A percentile compares a stretch with the other conserved stretches of the same genome.
Conservation (phyloP, 2,888 invertebrate species). For the Seladonia tumulorum region DNA sequence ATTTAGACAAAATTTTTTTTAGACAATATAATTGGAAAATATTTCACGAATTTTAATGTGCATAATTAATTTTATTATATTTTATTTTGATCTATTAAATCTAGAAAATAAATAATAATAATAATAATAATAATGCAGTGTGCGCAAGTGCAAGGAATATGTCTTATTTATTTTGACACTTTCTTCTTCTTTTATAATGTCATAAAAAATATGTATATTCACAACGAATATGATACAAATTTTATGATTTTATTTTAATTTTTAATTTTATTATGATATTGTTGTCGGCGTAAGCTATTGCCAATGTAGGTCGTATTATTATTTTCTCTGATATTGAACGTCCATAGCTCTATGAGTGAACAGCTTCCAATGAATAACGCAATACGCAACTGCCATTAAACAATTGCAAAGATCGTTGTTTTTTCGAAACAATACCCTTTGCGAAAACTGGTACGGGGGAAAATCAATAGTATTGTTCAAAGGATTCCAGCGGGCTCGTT, state of each 20-base stretch:
- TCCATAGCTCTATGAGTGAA: no score
- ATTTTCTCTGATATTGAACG: neutral
- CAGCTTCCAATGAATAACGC: conserved; percentile 4
- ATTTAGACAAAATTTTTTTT: no score
- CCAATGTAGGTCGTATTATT: neutral
- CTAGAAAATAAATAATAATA: no score
- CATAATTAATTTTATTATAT: neutral
- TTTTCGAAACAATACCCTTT: conserved; percentile 24
- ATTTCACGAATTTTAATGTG: no score
- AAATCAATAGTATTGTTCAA: conserved; percentile 46
- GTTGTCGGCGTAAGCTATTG: neutral
- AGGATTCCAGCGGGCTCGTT: neutral
- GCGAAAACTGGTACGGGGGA: neutral
- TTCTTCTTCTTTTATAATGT: neutral
- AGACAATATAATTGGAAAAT: no score
- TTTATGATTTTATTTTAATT: no score
- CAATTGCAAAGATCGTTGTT: conserved; percentile 10
- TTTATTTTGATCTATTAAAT: neutral
- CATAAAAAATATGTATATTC: neutral
- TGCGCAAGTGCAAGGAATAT: neutral
- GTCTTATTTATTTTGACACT: no score
- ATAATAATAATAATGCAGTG: no score
- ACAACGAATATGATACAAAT: neutral
- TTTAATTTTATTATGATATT: neutral
- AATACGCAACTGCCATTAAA: conserved; percentile 3